Evolutionary conservation across 2,888 invertebrate genomes (phyloP).

Genomic region (Heliconius ismenius): DNA sequence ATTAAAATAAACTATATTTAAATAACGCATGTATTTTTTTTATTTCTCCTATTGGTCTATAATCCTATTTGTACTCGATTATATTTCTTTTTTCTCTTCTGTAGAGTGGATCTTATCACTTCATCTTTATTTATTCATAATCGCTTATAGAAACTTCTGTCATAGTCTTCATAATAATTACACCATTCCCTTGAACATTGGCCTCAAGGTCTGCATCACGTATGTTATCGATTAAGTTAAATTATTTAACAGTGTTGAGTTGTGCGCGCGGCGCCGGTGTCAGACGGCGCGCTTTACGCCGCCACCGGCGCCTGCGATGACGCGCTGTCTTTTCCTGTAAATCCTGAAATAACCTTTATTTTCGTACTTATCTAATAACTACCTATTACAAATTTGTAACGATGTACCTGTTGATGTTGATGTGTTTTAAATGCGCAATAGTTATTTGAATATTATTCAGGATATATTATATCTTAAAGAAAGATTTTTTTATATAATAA

Average conservation of each 20-base stretch:
- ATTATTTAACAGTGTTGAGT: conserved; percentile 34
- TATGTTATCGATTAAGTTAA: conserved; percentile 32
- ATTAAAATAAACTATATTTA: no score
- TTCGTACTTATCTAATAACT: conserved; percentile 16
- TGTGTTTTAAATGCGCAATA: neutral
- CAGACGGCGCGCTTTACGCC: conserved; percentile 25
- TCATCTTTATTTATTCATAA: no score
- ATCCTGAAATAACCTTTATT: conserved; percentile 25
- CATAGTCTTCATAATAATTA: neutral
- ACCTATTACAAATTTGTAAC: neutral
- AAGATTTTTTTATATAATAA: neutral
- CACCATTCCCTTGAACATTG: neutral
- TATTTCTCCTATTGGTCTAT: no score
- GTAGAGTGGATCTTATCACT: no score
- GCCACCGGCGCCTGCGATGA: conserved; percentile 31
- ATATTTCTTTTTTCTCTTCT: no score
- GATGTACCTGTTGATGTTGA: no score
- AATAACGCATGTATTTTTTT: no score
- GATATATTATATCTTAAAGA: neutral
- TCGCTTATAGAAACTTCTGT: neutral
- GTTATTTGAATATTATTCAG: neutral
- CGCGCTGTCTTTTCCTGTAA: conserved; percentile 21
- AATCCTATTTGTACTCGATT: no score
- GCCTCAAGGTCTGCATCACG: conserved; percentile 25
- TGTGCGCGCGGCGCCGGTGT: conserved; percentile 29